Evolutionary conservation across 2,888 invertebrate genomes (phyloP).

Genomic region (Conomelus anceps): DNA sequence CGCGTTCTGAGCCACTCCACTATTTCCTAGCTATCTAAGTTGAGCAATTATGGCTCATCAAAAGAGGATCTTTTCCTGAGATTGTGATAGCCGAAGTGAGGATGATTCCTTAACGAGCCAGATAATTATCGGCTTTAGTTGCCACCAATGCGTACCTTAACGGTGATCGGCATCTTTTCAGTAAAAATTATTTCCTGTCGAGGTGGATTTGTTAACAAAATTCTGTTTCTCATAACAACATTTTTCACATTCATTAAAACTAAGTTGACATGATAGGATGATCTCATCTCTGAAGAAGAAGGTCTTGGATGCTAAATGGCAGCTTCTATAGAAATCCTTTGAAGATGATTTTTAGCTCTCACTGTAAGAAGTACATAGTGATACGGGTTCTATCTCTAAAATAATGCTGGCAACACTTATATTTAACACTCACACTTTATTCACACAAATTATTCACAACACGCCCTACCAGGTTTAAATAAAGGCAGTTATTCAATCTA

Average conservation of each 20-base stretch:
- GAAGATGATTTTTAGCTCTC: neutral
- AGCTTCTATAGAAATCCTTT: neutral
- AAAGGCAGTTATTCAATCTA: too few species aligned
- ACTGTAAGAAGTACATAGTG: too few species aligned
- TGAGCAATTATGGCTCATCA: neutral
- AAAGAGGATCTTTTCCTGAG: neutral
- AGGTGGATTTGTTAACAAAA: neutral
- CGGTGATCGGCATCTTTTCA: neutral
- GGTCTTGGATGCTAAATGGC: neutral
- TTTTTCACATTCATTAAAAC: neutral
- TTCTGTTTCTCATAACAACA: neutral
- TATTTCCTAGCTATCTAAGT: neutral
- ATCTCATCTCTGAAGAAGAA: neutral
- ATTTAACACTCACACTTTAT: too few species aligned
- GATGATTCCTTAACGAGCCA: neutral
- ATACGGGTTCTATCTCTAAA: too few species aligned
- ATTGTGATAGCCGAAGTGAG: neutral
- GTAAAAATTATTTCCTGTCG: neutral
- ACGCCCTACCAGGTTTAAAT: too few species aligned
- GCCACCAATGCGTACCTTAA: neutral
- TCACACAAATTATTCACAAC: too few species aligned
- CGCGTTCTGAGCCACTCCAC: neutral
- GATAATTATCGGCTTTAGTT: neutral
- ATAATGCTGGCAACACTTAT: too few species aligned
- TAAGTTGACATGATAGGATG: neutral